Evolutionary conservation across 2,797 vertebrate species (phyloP), one percentile per base, ranked within the genome.

Genomic region (Oophaga sylvatica): DNA sequence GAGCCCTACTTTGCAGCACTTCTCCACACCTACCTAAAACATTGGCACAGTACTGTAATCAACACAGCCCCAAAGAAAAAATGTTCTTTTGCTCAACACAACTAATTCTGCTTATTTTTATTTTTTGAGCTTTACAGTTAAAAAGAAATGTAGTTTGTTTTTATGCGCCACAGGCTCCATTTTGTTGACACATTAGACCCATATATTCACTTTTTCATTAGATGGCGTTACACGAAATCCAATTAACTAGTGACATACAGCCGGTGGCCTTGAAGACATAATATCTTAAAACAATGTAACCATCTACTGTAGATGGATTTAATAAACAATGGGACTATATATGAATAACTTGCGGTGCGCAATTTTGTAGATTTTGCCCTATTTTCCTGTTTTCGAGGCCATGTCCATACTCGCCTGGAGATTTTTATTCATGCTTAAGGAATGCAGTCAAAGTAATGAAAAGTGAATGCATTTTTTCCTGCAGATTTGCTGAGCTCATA

Each of bases 401-500:
- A 15, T 35, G 26, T 29, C 56, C 77, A 59, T 19, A 29, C n/a
- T 56, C 56, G 20, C 45, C 56, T 77, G 56, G 75, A 16, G n/a
- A 79, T 79, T 78, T 78, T 78, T 59, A 59, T 79, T 79, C 56
- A 59, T 79, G 77, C 29, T 9, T 59, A 2, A 6, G 26, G 17
- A 79, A 79, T 29, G 26, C 53, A 79, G 53, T 19, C 53, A 59
- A 60, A 59, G 53, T 79, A 57, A 79, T 79, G 22, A 78, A 78
- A 56, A 78, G 76, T 0, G 29, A 78, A 78, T 57, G 53, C 53
- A 78, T 78, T 78, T 78, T 78, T 79, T 79, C 77, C 75, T 57
- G 75, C 75, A 78, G 75, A 78, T 78, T 57, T 78, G 75, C 75
- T 79, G 53, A 59, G 56, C 60, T 79, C 56, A 60, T 79, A 31